Percentiles rank a stretch among this genome's conserved stretches.
Conservation (phyloP, 64 coral and sea anemone genomes). For the Actinia equina region DNA sequence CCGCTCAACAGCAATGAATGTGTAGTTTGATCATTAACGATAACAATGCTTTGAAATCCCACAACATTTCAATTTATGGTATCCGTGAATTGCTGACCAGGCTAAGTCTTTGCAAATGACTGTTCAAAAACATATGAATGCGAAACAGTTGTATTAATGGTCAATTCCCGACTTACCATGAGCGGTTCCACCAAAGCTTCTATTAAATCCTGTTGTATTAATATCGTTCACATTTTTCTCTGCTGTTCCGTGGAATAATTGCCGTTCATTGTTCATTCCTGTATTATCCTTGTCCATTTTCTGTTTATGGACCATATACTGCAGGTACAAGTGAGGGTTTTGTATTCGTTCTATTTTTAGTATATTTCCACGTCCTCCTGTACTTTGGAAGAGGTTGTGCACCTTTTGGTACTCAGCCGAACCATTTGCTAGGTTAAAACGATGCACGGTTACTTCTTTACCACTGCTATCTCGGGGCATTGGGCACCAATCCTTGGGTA, state of each 20-base stretch:
- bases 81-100: no score
- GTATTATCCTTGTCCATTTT: slow-evolving; percentile 42
- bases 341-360: slow-evolving; percentile 47
- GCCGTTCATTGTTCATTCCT: slow-evolving; percentile 30
- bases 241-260: slow-evolving; percentile 41
- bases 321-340: slow-evolving; percentile 28
- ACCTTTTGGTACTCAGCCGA: slow-evolving; percentile 29
- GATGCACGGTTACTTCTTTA: slow-evolving; percentile 19
- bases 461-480: neutral
- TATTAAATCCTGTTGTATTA: slow-evolving; percentile 35
- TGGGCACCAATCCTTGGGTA: slow-evolving; percentile 31
- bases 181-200: slow-evolving; percentile 29
- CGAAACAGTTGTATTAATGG: neutral
- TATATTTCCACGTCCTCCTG: slow-evolving; percentile 14
- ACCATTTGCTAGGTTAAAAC: neutral
- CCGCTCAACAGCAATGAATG: no score
- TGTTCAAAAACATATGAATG: no score
- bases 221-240: slow-evolving; percentile 11
- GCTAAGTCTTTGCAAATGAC: no score
- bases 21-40: no score
- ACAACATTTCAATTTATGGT: no score
- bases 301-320: slow-evolving; percentile 36
- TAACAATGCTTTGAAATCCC: no score
- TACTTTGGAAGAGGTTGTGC: neutral
- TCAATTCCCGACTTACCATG: slow-evolving; percentile 11